These are phyloP conservation scores for Scortum barcoo DNA, from an alignment of 2,113 vertebrate species.

Conservation along the genomic window DNA sequence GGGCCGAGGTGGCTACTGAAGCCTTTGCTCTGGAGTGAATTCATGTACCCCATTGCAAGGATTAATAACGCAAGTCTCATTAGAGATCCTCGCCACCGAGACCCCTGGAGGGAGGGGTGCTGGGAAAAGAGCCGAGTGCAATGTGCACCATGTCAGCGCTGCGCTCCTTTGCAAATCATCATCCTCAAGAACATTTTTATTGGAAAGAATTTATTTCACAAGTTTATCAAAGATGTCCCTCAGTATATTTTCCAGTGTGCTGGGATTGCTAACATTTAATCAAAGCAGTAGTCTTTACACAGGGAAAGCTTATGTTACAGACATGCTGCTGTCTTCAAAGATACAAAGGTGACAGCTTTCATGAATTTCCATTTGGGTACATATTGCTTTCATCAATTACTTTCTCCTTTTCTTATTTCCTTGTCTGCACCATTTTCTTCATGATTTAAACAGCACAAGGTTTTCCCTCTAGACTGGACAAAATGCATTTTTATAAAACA, in stretches of 20 bases:
- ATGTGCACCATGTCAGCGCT: constrained; percentile 59
- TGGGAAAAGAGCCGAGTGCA: constrained; percentile 77
- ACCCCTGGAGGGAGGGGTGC: constrained; percentile 78
- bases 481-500: constrained; percentile 25
- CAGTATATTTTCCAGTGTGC: constrained; percentile 76
- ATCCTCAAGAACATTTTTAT: constrained; percentile 79
- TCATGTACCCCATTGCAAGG: constrained; percentile 82
- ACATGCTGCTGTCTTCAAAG: constrained; percentile 80
- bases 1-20: constrained; percentile 78
- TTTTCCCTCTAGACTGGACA: constrained; percentile 20
- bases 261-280: constrained; percentile 69
- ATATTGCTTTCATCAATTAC: constrained; percentile 78
- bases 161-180: constrained; percentile 81
- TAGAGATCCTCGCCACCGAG: constrained; percentile 81
- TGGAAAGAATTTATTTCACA: constrained; percentile 82
- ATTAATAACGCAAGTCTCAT: constrained; percentile 84
- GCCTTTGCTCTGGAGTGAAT: constrained; percentile 81
- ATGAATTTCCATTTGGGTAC: constrained; percentile 75
- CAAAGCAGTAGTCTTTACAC: constrained; percentile 63
- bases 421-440: constrained; percentile 37
- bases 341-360: constrained; percentile 78
- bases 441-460: constrained; percentile 52
- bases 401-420: constrained; percentile 53
- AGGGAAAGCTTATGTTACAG: constrained; percentile 78
- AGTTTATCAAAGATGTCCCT: constrained; percentile 80